Evolutionary conservation across 2,797 vertebrate species (phyloP), one percentile per base, ranked within the genome.

Genomic region (Sebastes trivittatus): DNA sequence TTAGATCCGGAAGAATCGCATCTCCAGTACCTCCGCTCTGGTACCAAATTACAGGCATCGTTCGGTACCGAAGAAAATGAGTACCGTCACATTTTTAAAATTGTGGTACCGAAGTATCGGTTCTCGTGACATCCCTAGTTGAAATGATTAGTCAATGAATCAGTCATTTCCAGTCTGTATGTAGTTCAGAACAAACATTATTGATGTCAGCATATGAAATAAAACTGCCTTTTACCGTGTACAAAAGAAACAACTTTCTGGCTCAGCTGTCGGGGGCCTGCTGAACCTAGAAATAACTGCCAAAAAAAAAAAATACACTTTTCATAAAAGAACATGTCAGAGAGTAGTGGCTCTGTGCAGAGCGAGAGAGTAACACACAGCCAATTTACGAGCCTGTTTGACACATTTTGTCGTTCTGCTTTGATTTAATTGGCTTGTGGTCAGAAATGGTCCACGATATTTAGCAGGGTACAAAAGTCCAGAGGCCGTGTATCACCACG

Each of bases 371-470:
- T 30, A 71, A 54, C 59, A 68, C 22, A 65, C 66, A 32, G 42
- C 22, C 68, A 73, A 60, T 68, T 74, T 69, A 61, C 30, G 56
- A 74, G 72, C 16, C 71, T 20, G 55, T 78, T 74, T 68, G 75
- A 79, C 77, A 75, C 64, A 7, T 49, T 54, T 13, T 0, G 11
- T 46, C 23, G 27, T 60, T 73, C 36, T 61, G 13, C 23, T 49
- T 71, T 70, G 34, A 79, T 81, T 80, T 84, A 81, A 88, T 79
- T 87, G 63, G 59, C 66, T 67, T 6, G 1, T 62, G 59, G 70
- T 76, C 61, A 65, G 67, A 58, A 25, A 32, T 2, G 6, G 62
- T 54, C 64, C 8, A n/a, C 32, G 18, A 18, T 7, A 29, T 55
- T 73, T 52, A 79, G 58, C 20, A 5, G 52, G 34, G 34, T 59